Evolutionary conservation across 1,140 invertebrate species (phyloP), one percentile per base, ranked within the genome.

Genomic region (Drosophila littoralis): DNA sequence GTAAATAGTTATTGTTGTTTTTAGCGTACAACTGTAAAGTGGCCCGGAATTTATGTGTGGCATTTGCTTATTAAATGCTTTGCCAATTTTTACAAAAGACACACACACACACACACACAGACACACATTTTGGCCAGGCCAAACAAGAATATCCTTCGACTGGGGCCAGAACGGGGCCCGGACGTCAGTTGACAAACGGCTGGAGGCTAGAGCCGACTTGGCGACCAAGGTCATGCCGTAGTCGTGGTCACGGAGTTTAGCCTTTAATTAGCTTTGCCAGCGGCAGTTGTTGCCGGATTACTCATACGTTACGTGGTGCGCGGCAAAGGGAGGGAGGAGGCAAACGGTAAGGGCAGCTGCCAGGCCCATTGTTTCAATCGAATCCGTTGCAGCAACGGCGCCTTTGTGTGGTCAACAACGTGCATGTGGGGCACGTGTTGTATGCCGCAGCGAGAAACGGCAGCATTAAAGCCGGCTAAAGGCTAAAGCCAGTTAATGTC

Each of bases 351-450:
- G 12, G 33, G 60, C 8, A 52, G 3, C 15, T 10, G 59, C 40
- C 46, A n/a, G 17, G 35, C 50, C 74, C 46, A 86, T 88, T 85
- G 83, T 85, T 86, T 88, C 54, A 86, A 54, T 46, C 3, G 59
- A 61, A 45, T 48, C 33, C 32, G 48, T n/a, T 58, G 40, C 17
- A 61, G 33, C 68, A 55, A 10, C 15, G 45, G 15, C 17, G 17
- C 45, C 69, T 74, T 57, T 67, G 63, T 80, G 51, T 88, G 82
- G 82, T 86, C 82, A 86, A 88, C 22, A 28, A 86, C 83, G 83
- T 86, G 82, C 82, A 88, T 86, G 82, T 73, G 75, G 72, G 82
- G 60, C 82, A 86, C 82, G 83, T 88, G 83, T 81, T 77, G 69
- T 32, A 7, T 40, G 57, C 45, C 15, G 15, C 45, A 46, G 17